Percentiles rank a stretch among this genome's conserved stretches.
These are phyloP conservation scores for Metridium senile DNA, from an alignment of 92 coral and sea anemone species.

Conservation along the genomic window DNA sequence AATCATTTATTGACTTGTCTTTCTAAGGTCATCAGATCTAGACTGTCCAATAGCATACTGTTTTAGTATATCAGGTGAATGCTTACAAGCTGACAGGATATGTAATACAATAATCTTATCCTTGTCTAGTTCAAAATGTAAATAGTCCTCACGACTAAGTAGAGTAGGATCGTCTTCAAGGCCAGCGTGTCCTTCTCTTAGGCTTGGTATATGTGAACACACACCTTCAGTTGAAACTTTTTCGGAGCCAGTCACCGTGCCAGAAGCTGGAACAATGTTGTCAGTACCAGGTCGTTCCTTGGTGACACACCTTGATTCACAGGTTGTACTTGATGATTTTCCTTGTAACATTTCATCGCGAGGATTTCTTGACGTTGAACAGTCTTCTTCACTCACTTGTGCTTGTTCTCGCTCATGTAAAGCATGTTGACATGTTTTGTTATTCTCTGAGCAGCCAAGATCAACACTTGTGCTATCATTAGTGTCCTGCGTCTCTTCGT, in stretches of 20 bases:
- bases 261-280: constrained; percentile 24
- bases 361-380: constrained; percentile 29
- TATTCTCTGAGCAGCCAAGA: constrained; percentile 26
- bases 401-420: constrained; percentile 46
- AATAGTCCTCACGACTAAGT: constrained; percentile 65
- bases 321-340: constrained; percentile 34
- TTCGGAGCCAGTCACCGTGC: constrained; percentile 16
- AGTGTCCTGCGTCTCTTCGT: not conserved
- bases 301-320: constrained; percentile 42
- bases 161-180: constrained; percentile 82
- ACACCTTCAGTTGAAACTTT: constrained; percentile 35
- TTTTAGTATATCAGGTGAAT: constrained; percentile 74
- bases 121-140: constrained; percentile 86
- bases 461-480: constrained; percentile 22
- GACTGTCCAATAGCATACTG: constrained; percentile 86
- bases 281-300: constrained; percentile 31
- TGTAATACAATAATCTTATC: constrained; percentile 90
- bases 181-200: constrained; percentile 53
- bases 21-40: constrained; percentile 82
- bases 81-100: constrained; percentile 61
- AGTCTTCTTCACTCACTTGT: constrained; percentile 37
- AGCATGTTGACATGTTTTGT: constrained; percentile 35
- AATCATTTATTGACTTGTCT: too few species aligned
- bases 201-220: constrained; percentile 3
- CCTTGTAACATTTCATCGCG: constrained; percentile 40